Base-by-base conservation (phyloP, 2,888 invertebrate species). In the Thysanoteuthis rhombus region DNA sequence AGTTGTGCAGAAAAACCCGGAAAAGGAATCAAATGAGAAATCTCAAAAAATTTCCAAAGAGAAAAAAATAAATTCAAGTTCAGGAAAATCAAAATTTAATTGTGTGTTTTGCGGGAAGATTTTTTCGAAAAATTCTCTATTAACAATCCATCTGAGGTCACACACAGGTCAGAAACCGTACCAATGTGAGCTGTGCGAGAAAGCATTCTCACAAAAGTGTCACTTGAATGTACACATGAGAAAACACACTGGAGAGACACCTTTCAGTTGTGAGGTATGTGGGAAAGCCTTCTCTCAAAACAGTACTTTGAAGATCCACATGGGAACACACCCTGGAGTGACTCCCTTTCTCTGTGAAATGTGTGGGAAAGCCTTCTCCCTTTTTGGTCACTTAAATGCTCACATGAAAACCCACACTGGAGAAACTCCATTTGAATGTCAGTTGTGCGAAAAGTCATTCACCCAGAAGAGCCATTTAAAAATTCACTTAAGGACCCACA, bases 291-390 rank as follows among this genome's bases (percentile, higher is more conserved):
- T 75, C 19, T 75, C 75, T n/a, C 75, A 75, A 6, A 75, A 75
- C 75, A 75, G 75, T n/a, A 75, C 75, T 16, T 75, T 75, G n/a
- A 75, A 75, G n/a, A 75, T 75, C 36, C 75, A 75, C 36, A 75
- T 75, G 75, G 75, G 75, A 75, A 75, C n/a, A n/a, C 75, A 75
- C n/a, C 75, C 75, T n/a, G 75, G 75, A n/a, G 75, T 75, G 75
- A 75, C 75, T n/a, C 75, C 75, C 16, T 75, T 75, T 12, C 75
- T 75, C 19, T 75, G 75, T n/a, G 75, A 75, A 75, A 75, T 75
- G 75, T 75, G 75, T 36, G 75, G 75, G n/a, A 75, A 75, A n/a
- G 75, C 75, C 16, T 75, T 75, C 75, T 75, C 75, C 19, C 75
- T 75, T 12, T 75, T 75, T n/a, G 75, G 75, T n/a, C 75, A 75